Evolutionary conservation across 1,140 invertebrate genomes (phyloP).

Genomic region (Drosophila virilis): DNA sequence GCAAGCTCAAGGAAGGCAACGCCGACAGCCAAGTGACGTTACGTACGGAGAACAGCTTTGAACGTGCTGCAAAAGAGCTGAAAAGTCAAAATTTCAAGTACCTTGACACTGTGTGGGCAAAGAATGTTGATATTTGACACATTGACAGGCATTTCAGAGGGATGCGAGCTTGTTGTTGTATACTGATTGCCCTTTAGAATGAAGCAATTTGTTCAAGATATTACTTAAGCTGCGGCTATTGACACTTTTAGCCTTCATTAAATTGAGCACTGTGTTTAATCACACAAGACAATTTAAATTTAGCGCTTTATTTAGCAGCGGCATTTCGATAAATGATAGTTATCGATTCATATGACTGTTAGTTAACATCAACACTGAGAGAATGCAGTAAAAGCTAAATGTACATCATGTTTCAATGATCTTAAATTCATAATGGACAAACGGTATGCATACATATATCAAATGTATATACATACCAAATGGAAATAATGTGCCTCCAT

Average conservation of each 20-base stretch:
- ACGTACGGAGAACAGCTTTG: slow-evolving; percentile 21
- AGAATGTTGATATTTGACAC: slow-evolving; percentile 17
- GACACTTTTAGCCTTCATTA: neutral
- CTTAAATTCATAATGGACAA: neutral
- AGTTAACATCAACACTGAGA: neutral
- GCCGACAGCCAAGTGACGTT: slow-evolving; percentile 10
- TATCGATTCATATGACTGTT: neutral
- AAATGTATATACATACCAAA: slow-evolving; percentile 1
- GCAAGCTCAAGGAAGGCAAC: neutral
- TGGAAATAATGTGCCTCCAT: neutral
- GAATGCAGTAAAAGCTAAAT: neutral
- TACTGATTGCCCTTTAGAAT: neutral
- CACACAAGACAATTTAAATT: slow-evolving; percentile 8
- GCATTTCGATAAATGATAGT: neutral
- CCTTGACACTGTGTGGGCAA: neutral
- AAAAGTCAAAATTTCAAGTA: slow-evolving; percentile 3
- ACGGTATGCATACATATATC: slow-evolving; percentile 1
- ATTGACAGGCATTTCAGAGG: slow-evolving; percentile 12
- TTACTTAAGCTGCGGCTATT: neutral
- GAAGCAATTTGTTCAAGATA: neutral
- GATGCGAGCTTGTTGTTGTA: neutral
- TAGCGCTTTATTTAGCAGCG: neutral
- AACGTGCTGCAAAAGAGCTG: slow-evolving; percentile 13
- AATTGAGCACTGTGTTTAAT: neutral
- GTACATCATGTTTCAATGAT: neutral